Base-by-base conservation (phyloP, 2,888 invertebrate genomes). In the Agelastica alni region DNA sequence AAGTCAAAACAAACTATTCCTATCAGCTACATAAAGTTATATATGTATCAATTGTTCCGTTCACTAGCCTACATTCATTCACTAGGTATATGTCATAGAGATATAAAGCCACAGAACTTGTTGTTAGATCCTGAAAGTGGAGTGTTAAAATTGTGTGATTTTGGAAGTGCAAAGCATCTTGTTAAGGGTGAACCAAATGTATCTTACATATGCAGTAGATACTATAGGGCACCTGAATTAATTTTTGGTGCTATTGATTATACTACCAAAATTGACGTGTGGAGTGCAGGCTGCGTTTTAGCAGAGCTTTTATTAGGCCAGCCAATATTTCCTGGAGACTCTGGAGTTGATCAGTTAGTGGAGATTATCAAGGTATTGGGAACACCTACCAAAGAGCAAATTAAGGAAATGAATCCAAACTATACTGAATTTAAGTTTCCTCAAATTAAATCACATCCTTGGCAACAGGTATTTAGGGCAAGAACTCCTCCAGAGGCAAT, bases 391-490 rank as follows among this genome's bases (percentile, higher is more conserved):
- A 88, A 96, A 75, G 98, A 99, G 81, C 98, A 99, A 83, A 99
- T 99, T 75, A 88, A 96, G 75, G 97, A 98, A 82, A 99, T 99
- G 99, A 99, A 99, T 84, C 97, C 98, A 66, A 98, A 99, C 80
- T 99, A 99, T 78, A 97, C 97, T 74, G 99, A 99, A 83, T 99
- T 99, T 82, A 97, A 97, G 83, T 99, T 99, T 80, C 99, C 99
- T 71, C 97, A 98, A 83, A 99, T 99, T 80, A 98, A 97, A 82
- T 95, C 98, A 76, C 98, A 99, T 84, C 98, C 99, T 61, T 99
- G 99, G 99, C 92, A 93, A 78, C 98, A 98, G 92, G 97, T 88
- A 83, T 94, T 94, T 82, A 88, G 93, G 78, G 89, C 91, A 72
- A 87, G 93, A 79, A 93, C 93, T 70, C 93, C 93, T 56, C 88